These are phyloP conservation scores for Caenorhabditis panamensis DNA, from an alignment of 2,888 invertebrate genomes.

Conservation along the genomic window DNA sequence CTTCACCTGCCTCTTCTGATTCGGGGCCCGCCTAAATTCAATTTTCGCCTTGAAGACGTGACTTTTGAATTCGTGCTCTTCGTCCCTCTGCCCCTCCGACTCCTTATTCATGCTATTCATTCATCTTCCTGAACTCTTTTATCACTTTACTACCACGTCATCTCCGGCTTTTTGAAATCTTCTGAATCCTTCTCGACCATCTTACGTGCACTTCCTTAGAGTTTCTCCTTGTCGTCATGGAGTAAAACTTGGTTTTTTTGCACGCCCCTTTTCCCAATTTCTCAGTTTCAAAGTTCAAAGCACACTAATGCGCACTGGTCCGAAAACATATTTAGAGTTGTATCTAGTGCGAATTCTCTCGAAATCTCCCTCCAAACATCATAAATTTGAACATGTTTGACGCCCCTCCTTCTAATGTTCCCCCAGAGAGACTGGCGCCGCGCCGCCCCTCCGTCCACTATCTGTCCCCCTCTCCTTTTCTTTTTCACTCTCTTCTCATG, in stretches of 20 bases:
- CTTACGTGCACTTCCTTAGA: too few relatives aligned
- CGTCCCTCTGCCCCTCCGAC: slow-evolving; percentile 1
- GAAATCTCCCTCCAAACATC: slow-evolving; percentile 26
- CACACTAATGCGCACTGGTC: slow-evolving; percentile 36
- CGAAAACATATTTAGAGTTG: slow-evolving; percentile 8
- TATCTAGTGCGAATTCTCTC: slow-evolving; percentile 7
- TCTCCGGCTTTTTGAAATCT: slow-evolving; percentile 6
- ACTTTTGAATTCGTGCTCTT: slow-evolving; percentile 31
- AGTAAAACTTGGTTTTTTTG: background rate
- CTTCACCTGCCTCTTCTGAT: slow-evolving; percentile 44
- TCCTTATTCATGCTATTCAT: slow-evolving; percentile 19
- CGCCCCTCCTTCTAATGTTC: slow-evolving; percentile 27
- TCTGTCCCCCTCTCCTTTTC: background rate
- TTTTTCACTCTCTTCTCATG: slow-evolving; percentile 7
- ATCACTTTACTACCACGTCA: slow-evolving; percentile 8
- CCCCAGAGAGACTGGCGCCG: slow-evolving; percentile 33
- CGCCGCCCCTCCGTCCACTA: background rate
- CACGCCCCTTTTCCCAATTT: slow-evolving; percentile 3
- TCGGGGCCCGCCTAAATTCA: slow-evolving; percentile 39
- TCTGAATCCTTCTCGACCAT: background rate
- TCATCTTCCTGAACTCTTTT: slow-evolving; percentile 37
- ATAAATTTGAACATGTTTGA: slow-evolving; percentile 39
- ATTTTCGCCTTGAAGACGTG: slow-evolving; percentile 53
- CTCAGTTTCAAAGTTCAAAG: slow-evolving; percentile 28
- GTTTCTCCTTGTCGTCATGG: too few relatives aligned